Conservation (phyloP, 92 coral and sea anemone genomes). For the Desmophyllum pertusum region DNA sequence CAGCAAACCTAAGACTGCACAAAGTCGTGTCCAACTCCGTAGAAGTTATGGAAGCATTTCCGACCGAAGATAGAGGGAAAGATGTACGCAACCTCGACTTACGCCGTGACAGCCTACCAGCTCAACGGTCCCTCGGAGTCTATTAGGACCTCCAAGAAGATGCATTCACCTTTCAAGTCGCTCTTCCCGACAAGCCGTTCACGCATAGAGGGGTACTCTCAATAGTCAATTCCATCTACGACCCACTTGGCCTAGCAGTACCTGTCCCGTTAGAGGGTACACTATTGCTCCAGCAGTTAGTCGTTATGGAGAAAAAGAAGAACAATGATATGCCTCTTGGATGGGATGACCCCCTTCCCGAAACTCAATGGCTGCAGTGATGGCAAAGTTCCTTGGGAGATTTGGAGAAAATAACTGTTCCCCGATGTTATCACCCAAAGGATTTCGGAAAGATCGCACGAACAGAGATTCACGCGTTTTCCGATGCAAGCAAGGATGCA, state of each 20-base stretch:
- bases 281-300: slow-evolving; percentile 49
- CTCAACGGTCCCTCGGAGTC: slow-evolving; percentile 63
- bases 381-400: slow-evolving; percentile 40
- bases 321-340: slow-evolving; percentile 28
- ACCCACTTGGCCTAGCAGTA: slow-evolving; percentile 35
- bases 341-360: slow-evolving; percentile 70
- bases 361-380: slow-evolving; percentile 35
- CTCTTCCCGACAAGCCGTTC: slow-evolving; percentile 17
- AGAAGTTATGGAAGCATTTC: slow-evolving; percentile 42
- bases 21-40: not conserved
- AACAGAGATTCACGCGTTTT: slow-evolving; percentile 59
- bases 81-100: slow-evolving; percentile 57
- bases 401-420: slow-evolving; percentile 46
- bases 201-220: slow-evolving; percentile 35
- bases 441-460: slow-evolving; percentile 30
- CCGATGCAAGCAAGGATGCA: slow-evolving; percentile 63
- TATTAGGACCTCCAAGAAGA: slow-evolving; percentile 50
- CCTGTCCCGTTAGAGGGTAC: slow-evolving; percentile 39
- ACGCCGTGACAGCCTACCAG: slow-evolving; percentile 54
- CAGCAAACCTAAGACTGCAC: slow-evolving; percentile 39
- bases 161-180: slow-evolving; percentile 22
- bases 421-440: slow-evolving; percentile 41
- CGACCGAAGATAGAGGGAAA: slow-evolving; percentile 55
- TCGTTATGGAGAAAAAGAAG: slow-evolving; percentile 43
- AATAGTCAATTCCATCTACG: slow-evolving; percentile 24